These are phyloP conservation scores for Spinibarbus caldwelli DNA, from an alignment of 2,797 vertebrate genomes.

Conservation along the genomic window DNA sequence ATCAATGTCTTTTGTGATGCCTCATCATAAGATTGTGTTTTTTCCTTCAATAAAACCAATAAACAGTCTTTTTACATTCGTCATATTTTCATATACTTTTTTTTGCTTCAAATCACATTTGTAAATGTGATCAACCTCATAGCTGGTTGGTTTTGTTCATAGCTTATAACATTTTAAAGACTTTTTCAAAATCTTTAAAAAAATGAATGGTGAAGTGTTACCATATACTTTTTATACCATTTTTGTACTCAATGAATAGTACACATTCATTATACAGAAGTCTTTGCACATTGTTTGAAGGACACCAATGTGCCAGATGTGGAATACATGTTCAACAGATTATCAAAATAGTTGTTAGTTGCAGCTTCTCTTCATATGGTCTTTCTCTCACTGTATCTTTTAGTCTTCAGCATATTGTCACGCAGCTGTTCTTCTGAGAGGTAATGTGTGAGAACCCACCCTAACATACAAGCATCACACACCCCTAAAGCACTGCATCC, in stretches of 20 bases:
- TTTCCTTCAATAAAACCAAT: too few species aligned
- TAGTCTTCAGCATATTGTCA: not conserved
- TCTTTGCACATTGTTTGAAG: not conserved
- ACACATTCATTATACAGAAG: too few species aligned
- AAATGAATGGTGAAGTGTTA: not conserved
- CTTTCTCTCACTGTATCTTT: not conserved
- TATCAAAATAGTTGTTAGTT: not conserved
- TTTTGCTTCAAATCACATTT: not conserved
- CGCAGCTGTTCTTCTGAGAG: slow-evolving; percentile 19
- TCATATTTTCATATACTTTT: not conserved
- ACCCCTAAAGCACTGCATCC: slow-evolving; percentile 17
- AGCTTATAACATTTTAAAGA: not conserved
- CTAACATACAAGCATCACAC: slow-evolving; percentile 7
- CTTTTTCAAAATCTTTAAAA: not conserved
- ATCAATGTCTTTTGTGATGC: too few species aligned
- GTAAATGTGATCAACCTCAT: not conserved
- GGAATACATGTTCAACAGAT: not conserved
- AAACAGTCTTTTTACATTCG: not conserved
- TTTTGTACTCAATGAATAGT: not conserved
- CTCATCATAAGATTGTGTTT: too few species aligned
- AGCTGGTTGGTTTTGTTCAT: not conserved
- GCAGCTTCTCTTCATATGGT: not conserved
- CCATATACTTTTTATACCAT: not conserved
- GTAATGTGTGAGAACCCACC: not conserved
- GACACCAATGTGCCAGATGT: not conserved